A percentile compares a stretch with the other conserved stretches of the same genome.
phyloP scores from a whole-genome alignment of 2,888 invertebrate species.

The Congeria kusceri region DNA sequence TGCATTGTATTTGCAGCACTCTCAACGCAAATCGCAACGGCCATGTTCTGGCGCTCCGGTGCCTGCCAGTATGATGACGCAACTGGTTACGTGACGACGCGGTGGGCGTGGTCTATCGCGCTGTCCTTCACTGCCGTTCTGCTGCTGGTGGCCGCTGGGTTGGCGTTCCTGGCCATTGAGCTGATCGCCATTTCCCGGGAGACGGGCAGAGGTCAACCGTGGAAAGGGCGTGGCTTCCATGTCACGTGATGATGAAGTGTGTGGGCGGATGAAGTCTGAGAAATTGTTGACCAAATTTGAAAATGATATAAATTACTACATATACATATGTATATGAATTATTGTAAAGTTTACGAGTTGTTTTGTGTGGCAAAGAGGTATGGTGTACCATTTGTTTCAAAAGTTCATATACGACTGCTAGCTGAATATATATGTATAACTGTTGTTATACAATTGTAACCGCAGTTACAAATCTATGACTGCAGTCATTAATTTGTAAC shows the following conservation, averaged over 20 bases:
- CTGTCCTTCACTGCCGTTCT: constrained; percentile 1
- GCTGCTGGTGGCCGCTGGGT: not conserved
- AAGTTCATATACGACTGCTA: too few species aligned
- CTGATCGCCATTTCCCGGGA: not conserved
- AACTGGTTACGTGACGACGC: not conserved
- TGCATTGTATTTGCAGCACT: not conserved
- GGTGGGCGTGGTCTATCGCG: constrained; percentile 4
- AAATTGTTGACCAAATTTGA: too few species aligned
- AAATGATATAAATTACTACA: too few species aligned
- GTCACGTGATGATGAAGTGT: not conserved
- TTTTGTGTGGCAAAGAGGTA: too few species aligned
- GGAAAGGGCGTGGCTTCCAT: not conserved
- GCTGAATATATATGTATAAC: too few species aligned
- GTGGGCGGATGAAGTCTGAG: too few species aligned
- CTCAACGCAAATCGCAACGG: not conserved
- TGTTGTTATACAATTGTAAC: too few species aligned
- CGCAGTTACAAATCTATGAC: too few species aligned
- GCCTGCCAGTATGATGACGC: not conserved
- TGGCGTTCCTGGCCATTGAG: constrained; percentile 2
- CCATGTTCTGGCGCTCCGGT: not conserved
- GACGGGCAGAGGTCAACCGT: not conserved
- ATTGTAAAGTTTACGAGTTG: too few species aligned
- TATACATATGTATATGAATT: too few species aligned
- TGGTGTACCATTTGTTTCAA: too few species aligned
- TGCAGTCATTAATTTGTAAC: too few species aligned